Evolutionary conservation across 2,797 vertebrate genomes (phyloP).

Genomic region (Nannoperca australis): DNA sequence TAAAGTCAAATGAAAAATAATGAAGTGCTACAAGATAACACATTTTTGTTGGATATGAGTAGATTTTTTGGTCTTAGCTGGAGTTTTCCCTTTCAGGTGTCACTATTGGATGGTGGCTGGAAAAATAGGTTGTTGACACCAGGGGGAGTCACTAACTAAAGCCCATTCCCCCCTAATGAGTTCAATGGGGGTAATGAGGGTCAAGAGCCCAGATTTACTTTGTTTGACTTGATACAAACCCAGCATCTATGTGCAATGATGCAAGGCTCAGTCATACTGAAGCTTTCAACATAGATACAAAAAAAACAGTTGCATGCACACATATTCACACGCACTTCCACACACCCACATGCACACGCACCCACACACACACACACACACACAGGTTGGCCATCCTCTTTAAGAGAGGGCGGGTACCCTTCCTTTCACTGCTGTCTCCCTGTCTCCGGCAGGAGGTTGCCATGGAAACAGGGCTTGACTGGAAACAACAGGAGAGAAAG

Average conservation of each 20-base stretch:
- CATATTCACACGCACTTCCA: conserved; percentile 25
- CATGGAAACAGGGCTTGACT: conserved; percentile 91
- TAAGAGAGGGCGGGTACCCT: conserved; percentile 85
- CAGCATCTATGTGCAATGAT: conserved; percentile 34
- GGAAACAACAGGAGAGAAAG: conserved; percentile 89
- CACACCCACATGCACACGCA: conserved; percentile 35
- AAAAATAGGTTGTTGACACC: conserved; percentile 32
- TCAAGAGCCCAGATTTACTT: conserved; percentile 29
- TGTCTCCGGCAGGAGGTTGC: conserved; percentile 86
- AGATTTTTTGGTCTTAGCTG: neutral
- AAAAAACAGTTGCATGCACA: conserved; percentile 31
- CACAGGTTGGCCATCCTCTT: conserved; percentile 86
- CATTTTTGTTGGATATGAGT: neutral
- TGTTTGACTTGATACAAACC: conserved; percentile 39
- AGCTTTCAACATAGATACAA: conserved; percentile 58
- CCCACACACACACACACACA: conserved; percentile 53
- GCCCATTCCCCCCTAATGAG: neutral
- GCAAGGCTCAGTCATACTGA: conserved; percentile 47
- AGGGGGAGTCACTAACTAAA: neutral
- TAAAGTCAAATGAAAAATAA: conserved; percentile 8
- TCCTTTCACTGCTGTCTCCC: conserved; percentile 87
- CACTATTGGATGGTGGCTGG: neutral
- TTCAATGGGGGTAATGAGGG: conserved; percentile 21
- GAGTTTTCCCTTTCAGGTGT: neutral
- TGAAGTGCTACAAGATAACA: neutral